Evolutionary conservation across 2,797 vertebrate species (phyloP).

Genomic region (Leptoclinus maculatus): DNA sequence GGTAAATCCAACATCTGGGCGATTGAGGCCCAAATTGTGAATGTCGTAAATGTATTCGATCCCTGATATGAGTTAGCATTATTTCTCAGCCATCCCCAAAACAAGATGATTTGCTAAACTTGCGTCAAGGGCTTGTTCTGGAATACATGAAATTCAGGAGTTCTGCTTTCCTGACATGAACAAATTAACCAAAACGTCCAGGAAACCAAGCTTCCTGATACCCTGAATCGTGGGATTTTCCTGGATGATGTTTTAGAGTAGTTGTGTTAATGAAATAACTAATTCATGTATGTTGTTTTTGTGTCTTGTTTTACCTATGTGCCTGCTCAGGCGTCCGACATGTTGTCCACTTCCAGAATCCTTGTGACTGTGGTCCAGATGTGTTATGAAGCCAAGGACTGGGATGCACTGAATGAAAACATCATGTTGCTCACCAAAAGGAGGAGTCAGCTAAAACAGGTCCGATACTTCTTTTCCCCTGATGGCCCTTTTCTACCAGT

Average conservation of each 20-base stretch:
- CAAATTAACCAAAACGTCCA: not conserved
- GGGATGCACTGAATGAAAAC: conserved; percentile 97
- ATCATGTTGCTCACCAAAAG: conserved; percentile 97
- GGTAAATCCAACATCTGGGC: not conserved
- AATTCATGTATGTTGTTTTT: not conserved
- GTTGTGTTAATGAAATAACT: not conserved
- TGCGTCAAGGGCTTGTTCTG: too few species aligned
- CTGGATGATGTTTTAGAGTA: not conserved
- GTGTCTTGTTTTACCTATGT: not conserved
- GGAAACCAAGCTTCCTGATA: not conserved
- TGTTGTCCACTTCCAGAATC: conserved; percentile 97
- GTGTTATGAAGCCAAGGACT: conserved; percentile 97
- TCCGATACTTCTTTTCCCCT: conserved; percentile 49
- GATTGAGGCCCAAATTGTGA: not conserved
- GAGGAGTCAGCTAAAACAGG: conserved; percentile 98
- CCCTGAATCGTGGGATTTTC: not conserved
- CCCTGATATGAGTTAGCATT: not conserved
- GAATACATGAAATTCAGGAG: not conserved
- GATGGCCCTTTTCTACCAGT: not conserved
- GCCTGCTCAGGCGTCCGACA: conserved; percentile 91
- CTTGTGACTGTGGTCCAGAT: conserved; percentile 97
- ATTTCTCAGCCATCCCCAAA: not conserved
- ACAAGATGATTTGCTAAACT: not conserved
- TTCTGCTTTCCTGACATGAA: not conserved
- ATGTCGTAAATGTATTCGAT: not conserved